These are phyloP conservation scores for Lateolabrax maculatus DNA, from an alignment of 2,797 vertebrate genomes.

Conservation along the genomic window DNA sequence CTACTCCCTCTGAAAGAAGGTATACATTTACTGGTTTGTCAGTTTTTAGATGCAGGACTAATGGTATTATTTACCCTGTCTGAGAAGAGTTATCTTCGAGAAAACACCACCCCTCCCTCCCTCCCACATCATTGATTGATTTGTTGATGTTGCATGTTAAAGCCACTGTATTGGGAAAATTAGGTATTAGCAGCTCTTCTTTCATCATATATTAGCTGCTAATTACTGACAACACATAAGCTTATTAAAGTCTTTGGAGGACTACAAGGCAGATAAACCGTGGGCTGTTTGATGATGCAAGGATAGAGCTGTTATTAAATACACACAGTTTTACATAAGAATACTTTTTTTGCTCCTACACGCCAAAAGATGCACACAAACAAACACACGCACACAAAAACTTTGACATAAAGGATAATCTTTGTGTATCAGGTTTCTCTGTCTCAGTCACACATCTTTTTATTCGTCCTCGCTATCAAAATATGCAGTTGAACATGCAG, in stretches of 20 bases:
- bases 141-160: conserved; percentile 54
- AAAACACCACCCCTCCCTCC: conserved; percentile 15
- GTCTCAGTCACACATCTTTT: background rate
- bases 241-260: conserved; percentile 64
- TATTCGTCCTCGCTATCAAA: background rate
- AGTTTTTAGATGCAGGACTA: conserved; percentile 29
- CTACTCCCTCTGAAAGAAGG: background rate
- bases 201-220: conserved; percentile 67
- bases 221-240: conserved; percentile 65
- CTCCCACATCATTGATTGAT: conserved; percentile 26
- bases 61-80: conserved; percentile 6
- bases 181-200: conserved; percentile 55
- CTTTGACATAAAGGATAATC: background rate
- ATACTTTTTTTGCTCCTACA: background rate
- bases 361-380: background rate
- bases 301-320: conserved; percentile 22
- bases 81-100: background rate
- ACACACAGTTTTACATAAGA: conserved; percentile 8
- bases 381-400: background rate
- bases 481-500: background rate
- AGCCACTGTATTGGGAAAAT: conserved; percentile 40
- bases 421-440: background rate
- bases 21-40: conserved; percentile 22
- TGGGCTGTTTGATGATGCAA: conserved; percentile 43
- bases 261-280: conserved; percentile 40